These are phyloP conservation scores for Microtus ochrogaster DNA, from an alignment of 2,113 vertebrate species.

Conservation along the genomic window DNA sequence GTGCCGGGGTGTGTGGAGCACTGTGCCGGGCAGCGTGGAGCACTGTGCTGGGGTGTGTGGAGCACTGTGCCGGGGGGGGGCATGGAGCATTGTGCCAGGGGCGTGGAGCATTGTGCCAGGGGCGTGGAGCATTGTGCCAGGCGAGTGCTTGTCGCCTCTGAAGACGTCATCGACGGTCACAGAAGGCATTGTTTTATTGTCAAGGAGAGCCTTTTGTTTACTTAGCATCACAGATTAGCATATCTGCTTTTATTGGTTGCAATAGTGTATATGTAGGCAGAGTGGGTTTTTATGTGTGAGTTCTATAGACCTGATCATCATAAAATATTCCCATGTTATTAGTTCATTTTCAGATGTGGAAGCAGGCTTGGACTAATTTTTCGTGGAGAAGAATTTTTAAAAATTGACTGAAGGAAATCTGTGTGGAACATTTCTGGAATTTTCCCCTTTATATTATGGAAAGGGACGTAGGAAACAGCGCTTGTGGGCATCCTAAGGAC, in stretches of 20 bases:
- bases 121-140: neutral
- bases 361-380: slow-evolving; percentile 35
- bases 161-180: neutral
- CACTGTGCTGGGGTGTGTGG: neutral
- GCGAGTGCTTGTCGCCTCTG: neutral
- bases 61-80: neutral
- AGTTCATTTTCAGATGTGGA: slow-evolving; percentile 30
- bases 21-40: neutral
- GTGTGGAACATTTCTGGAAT: neutral
- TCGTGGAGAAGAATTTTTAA: slow-evolving; percentile 23
- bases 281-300: neutral
- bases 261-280: neutral
- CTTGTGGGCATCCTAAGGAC: slow-evolving; percentile 47
- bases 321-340: slow-evolving; percentile 6
- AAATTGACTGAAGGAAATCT: slow-evolving; percentile 56
- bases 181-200: neutral
- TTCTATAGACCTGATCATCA: slow-evolving; percentile 24
- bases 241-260: slow-evolving; percentile 14
- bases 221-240: slow-evolving; percentile 25
- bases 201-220: neutral
- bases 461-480: slow-evolving; percentile 17
- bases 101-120: no score
- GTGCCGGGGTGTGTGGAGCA: neutral
- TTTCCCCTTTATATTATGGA: neutral
- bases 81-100: neutral